Conservation (phyloP, 1,140 invertebrate species). For the Calycopis cecrops region DNA sequence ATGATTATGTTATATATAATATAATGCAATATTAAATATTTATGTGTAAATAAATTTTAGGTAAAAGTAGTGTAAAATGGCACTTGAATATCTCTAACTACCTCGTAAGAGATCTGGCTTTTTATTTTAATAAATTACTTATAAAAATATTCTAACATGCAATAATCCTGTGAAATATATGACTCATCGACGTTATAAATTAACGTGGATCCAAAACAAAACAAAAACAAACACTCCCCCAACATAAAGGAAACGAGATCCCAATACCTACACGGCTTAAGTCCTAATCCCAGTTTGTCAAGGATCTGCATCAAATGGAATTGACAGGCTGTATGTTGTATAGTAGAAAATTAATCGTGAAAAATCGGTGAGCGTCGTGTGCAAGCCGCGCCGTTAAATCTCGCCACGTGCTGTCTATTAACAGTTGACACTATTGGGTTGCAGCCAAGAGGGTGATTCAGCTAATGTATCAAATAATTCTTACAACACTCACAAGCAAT, state of each 20-base stretch:
- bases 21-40: no score
- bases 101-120: no score
- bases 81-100: no score
- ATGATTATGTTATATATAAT: no score
- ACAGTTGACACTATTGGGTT: conserved; percentile 62
- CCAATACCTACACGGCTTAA: conserved; percentile 19
- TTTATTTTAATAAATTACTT: no score
- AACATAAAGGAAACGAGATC: conserved; percentile 8
- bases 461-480: conserved; percentile 12
- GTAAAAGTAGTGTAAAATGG: no score
- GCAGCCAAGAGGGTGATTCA: conserved; percentile 55
- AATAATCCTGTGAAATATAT: no score
- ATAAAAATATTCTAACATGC: no score
- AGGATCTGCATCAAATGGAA: conserved; percentile 60
- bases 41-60: no score
- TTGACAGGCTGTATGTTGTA: conserved; percentile 56
- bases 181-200: no score
- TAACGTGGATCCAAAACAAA: conserved; percentile 9
- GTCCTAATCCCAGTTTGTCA: conserved; percentile 63
- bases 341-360: conserved; percentile 63
- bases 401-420: conserved; percentile 66
- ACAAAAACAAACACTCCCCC: conserved; percentile 19
- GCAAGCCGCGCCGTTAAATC: conserved; percentile 47
- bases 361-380: conserved; percentile 48
- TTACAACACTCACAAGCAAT: conserved; percentile 10